phyloP scores from a whole-genome alignment of 2,888 invertebrate genomes.

The Thyatira batis region DNA sequence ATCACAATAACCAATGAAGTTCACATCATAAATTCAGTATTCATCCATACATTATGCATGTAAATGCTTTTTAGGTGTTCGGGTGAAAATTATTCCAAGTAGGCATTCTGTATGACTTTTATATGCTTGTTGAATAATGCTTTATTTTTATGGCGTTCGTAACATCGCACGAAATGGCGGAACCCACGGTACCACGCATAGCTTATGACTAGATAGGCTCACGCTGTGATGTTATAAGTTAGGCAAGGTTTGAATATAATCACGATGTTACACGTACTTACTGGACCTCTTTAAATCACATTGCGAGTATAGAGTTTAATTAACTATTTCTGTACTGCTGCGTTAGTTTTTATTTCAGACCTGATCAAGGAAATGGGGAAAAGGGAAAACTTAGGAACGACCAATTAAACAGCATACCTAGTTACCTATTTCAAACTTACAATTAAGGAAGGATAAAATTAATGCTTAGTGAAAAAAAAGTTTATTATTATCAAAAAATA shows the following conservation, averaged over 20 bases:
- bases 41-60: conserved; percentile 59
- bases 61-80: conserved; percentile 64
- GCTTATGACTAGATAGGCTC: conserved; percentile 22
- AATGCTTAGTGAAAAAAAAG: too few species aligned
- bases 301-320: background rate
- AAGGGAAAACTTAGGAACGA: background rate
- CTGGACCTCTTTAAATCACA: background rate
- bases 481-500: too few species aligned
- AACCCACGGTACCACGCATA: conserved; percentile 23
- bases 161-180: conserved; percentile 40
- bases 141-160: conserved; percentile 68
- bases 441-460: too few species aligned
- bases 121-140: conserved; percentile 72
- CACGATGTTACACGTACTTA: background rate
- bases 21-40: conserved; percentile 55
- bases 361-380: background rate
- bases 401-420: too few species aligned
- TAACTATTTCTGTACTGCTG: background rate
- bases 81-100: conserved; percentile 72
- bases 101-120: conserved; percentile 69
- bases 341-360: background rate
- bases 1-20: conserved; percentile 42
- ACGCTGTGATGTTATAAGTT: background rate
- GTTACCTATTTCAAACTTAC: too few species aligned
- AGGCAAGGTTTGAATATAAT: background rate